These are phyloP conservation scores for Drosophila percnosoma DNA, from an alignment of 2,888 invertebrate genomes.

Conservation along the genomic window DNA sequence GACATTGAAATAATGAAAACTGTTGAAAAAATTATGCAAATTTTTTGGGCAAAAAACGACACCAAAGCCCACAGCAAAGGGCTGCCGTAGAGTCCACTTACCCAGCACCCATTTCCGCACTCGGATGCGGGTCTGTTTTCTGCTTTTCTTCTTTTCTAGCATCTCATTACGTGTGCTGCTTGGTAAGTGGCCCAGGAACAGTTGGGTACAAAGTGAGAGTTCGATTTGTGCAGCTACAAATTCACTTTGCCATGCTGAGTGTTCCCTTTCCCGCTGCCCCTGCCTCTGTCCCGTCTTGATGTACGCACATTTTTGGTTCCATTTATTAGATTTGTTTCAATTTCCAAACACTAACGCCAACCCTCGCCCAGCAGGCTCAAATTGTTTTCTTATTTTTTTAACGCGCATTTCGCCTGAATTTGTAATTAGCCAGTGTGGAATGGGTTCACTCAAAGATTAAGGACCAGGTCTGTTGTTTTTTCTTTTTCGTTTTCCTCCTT, in stretches of 20 bases:
- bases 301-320: conserved; percentile 80
- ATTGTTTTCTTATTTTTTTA: conserved; percentile 55
- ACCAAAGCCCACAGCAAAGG: conserved; percentile 44
- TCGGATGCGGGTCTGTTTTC: conserved; percentile 38
- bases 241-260: conserved; percentile 71
- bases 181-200: conserved; percentile 45
- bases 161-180: conserved; percentile 68
- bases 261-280: neutral
- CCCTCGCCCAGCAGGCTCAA: conserved; percentile 30
- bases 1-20: conserved; percentile 74
- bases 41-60: conserved; percentile 65
- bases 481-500: neutral
- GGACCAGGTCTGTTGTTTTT: conserved; percentile 37
- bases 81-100: conserved; percentile 22
- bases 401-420: conserved; percentile 61
- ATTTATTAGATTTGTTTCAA: conserved; percentile 82
- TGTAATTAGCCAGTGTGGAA: conserved; percentile 60
- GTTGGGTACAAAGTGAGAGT: conserved; percentile 55
- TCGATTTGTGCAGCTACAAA: conserved; percentile 74
- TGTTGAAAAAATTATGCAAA: conserved; percentile 81
- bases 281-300: conserved; percentile 45
- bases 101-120: conserved; percentile 28
- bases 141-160: conserved; percentile 34
- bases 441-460: conserved; percentile 31
- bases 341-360: conserved; percentile 57